phyloP scores from a whole-genome alignment of 1,140 invertebrate species.

The Diabrotica undecimpunctata region DNA sequence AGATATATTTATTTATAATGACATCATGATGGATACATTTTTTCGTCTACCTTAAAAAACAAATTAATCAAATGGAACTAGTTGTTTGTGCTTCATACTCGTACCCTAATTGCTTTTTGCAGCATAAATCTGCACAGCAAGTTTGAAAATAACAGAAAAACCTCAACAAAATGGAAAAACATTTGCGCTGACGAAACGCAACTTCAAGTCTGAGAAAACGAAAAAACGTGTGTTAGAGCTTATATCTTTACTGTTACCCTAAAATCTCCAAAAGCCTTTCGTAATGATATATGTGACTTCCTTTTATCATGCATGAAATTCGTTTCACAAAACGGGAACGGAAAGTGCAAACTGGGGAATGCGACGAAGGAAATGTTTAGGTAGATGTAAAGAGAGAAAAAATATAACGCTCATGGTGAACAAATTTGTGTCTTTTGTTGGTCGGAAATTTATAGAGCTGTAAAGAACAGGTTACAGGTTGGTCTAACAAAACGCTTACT shows the following conservation, averaged over 20 bases:
- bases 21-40: too few relatives aligned
- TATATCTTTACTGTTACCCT: slow-evolving; percentile 1
- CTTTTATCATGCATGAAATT: slow-evolving; percentile 20
- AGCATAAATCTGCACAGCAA: not conserved
- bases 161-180: slow-evolving; percentile 9
- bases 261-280: slow-evolving; percentile 16
- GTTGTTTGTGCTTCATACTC: too few relatives aligned
- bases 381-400: slow-evolving; percentile 5
- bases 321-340: slow-evolving; percentile 8
- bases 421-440: slow-evolving; percentile 12
- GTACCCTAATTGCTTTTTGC: not conserved
- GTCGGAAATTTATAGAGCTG: slow-evolving; percentile 4
- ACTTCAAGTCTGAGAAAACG: not conserved
- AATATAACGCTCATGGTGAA: slow-evolving; percentile 8
- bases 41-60: too few relatives aligned
- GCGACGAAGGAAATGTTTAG: slow-evolving; percentile 8
- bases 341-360: slow-evolving; percentile 9
- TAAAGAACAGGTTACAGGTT: slow-evolving; percentile 3
- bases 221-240: not conserved
- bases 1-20: too few relatives aligned
- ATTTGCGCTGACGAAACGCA: not conserved
- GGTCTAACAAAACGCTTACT: not conserved
- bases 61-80: too few relatives aligned
- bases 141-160: not conserved
- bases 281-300: slow-evolving; percentile 18